Conservation (phyloP, 1,140 invertebrate genomes). For the Procambarus virginalis region DNA sequence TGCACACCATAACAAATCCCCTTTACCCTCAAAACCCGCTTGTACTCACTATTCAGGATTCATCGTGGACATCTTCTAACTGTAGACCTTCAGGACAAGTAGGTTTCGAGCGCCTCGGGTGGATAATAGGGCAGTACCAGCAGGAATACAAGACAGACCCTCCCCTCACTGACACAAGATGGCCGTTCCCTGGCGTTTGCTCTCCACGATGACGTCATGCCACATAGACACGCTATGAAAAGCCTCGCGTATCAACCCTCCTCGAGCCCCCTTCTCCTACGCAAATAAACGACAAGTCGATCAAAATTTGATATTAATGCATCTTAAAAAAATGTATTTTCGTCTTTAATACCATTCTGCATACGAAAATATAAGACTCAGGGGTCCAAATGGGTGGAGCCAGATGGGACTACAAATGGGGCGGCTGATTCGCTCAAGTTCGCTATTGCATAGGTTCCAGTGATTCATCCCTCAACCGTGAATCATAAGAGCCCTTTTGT, state of each 20-base stretch:
- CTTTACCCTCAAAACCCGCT: too few relatives aligned
- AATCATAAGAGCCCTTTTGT: neutral
- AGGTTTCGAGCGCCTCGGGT: neutral
- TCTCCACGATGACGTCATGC: constrained; percentile 56
- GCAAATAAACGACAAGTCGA: neutral
- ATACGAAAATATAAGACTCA: neutral
- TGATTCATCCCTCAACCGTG: neutral
- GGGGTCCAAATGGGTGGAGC: neutral
- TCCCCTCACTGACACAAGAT: constrained; percentile 60
- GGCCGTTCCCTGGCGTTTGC: constrained; percentile 64
- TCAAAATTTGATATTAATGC: neutral
- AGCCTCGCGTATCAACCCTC: neutral
- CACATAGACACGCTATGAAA: constrained; percentile 63
- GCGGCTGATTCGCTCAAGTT: neutral
- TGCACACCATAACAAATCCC: constrained; percentile 13
- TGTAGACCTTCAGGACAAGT: constrained; percentile 8
- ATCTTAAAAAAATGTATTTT: neutral
- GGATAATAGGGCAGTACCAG: constrained; percentile 4
- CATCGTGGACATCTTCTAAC: constrained; percentile 63
- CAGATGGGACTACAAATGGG: neutral
- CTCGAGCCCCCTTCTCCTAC: neutral
- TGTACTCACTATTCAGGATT: constrained; percentile 64
- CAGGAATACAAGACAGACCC: constrained; percentile 28
- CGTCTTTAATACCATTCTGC: neutral
- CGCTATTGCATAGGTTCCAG: neutral